Base-by-base conservation (phyloP, 2,888 invertebrate genomes). In the Caenorhabditis becei region DNA sequence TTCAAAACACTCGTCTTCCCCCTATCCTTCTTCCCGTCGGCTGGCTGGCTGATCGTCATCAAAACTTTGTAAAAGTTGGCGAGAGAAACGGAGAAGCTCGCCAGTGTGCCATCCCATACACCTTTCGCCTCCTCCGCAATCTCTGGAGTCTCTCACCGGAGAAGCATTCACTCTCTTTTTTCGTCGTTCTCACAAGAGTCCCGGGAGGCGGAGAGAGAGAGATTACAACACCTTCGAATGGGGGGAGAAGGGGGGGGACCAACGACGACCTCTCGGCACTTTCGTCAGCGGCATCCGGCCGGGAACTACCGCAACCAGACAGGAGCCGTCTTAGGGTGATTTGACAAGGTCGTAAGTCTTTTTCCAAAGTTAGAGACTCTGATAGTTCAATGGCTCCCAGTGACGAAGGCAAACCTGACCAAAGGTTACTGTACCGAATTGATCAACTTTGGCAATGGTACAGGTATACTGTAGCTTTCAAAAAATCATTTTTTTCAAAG, bases 81-180 rank as follows among this genome's bases (percentile, higher is more conserved):
- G 35, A 54, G 49, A n/a, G 65, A n/a, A 37, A 24, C 18, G 59
- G 26, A 67, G 20, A 26, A 23, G 8, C 44, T 49, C 49, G 56
- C 72, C 72, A 69, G 35, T 47, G 8, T 56, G 37, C 61, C 24
- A 26, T 61, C 67, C 63, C 69, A 44, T 65, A 63, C 63, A 63
- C 77, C 70, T 78, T 71, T 71, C 65, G 63, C 70, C 77, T 71
- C 77, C 77, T 70, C 77, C 70, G 70, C 70, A 77, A 77, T 69
- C 23, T 65, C 72, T 72, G 62, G 28, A 3, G 51, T 53, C 51
- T 72, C 63, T 16, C 18, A 18, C 7, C 18, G 8, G 47, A n/a
- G 53, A 51, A 59, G 70, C 62, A 71, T 71, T 71, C 70, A 71
- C 44, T 4, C 54, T 28, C 62, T 26, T 70, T 61, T 61, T 70